phyloP scores from a whole-genome alignment of 2,888 invertebrate species.

The Andricus curvator region DNA sequence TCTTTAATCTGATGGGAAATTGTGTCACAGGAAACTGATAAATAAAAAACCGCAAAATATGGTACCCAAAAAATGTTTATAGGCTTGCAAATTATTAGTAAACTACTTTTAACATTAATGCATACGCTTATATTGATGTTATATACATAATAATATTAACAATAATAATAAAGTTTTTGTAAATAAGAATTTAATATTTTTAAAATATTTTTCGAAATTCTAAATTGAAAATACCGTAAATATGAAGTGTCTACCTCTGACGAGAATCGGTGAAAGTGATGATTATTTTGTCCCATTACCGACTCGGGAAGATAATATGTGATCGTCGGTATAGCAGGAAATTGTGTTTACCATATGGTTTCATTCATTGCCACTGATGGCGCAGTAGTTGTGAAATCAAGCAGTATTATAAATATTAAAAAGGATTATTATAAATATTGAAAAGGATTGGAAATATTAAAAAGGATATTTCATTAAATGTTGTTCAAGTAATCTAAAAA shows the following conservation, averaged over 20 bases:
- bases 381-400: not conserved
- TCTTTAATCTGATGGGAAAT: not conserved
- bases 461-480: not conserved
- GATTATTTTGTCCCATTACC: not conserved
- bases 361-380: not conserved
- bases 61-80: slow-evolving; percentile 11
- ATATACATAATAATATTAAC: not conserved
- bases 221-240: not conserved
- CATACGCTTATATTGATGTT: not conserved
- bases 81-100: not conserved
- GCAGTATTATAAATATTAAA: not conserved
- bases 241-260: not conserved
- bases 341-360: not conserved
- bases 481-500: too few relatives aligned
- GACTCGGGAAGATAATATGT: not conserved
- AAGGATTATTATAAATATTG: not conserved
- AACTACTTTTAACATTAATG: not conserved
- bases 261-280: not conserved
- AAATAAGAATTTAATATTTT: not conserved
- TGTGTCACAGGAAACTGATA: not conserved
- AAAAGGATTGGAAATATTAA: not conserved
- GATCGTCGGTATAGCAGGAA: slow-evolving; percentile 24
- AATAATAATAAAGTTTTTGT: not conserved
- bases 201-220: not conserved
- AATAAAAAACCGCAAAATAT: not conserved